Evolutionary conservation across 2,797 vertebrate genomes (phyloP), one percentile per base, ranked within the genome.

Genomic region (Sus cebifrons): DNA sequence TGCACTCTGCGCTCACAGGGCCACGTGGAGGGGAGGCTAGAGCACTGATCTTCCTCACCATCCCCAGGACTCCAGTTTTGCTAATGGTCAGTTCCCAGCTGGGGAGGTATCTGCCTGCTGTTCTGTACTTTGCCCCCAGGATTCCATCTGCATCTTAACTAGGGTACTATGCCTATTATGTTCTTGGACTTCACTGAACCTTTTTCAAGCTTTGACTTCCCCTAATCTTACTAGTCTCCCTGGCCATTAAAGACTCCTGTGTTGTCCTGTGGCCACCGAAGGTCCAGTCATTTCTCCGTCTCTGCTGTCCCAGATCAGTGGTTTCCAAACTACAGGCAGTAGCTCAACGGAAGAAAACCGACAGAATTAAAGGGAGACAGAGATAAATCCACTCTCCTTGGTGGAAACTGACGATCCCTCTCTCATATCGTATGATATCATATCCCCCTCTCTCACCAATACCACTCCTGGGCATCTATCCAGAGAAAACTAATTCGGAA

Each of bases 111-210:
- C 73, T 17, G 21, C 11, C 14, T 20, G 5, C 18, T 9, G 7
- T 12, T n/a, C 40, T 6, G 7, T 2, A 5, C 1, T 3, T 3
- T 21, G 8, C 12, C 12, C 58, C 2, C 20, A 11, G 49, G 7
- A 25, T 16, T 27, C 21, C 32, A 23, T 29, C n/a, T 67, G 32
- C 20, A 29, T 17, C 60, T 87, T 29, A 68, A 79, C 29, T 70
- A 32, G 20, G 60, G 49, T 18, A 21, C 14, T 52, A 10, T 2
- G 29, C 29, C 25, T n/a, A 0, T 23, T 49, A 49, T 9, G 6
- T 54, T 58, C 49, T 83, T 64, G 20, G 27, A 40, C 25, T 78
- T 49, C 2, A 40, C 14, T 27, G 52, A 36, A 10, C 70, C 44
- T 70, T 36, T 21, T 64, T 68, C 6, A 3, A 3, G 3, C 56